phyloP scores from a whole-genome alignment of 1,140 invertebrate species.

The Euborellia annulipes region DNA sequence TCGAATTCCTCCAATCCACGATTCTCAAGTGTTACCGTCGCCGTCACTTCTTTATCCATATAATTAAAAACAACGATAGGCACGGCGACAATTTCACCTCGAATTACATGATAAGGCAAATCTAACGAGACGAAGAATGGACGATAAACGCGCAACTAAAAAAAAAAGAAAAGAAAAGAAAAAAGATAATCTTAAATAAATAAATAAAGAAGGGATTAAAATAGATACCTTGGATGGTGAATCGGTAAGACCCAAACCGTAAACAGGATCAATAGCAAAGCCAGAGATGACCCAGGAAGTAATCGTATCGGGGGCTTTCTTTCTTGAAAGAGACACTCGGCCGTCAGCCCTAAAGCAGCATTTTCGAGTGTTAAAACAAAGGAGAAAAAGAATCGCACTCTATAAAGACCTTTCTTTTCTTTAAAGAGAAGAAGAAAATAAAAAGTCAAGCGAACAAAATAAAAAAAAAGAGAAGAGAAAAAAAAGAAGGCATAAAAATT shows the following conservation, averaged over 20 bases:
- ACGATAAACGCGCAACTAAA: constrained; percentile 63
- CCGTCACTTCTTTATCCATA: constrained; percentile 55
- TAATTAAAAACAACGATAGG: constrained; percentile 90
- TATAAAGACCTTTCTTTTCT: no score
- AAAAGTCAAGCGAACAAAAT: no score
- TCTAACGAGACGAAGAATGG: constrained; percentile 76
- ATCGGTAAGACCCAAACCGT: constrained; percentile 69
- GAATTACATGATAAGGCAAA: constrained; percentile 77
- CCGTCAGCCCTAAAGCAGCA: constrained; percentile 35
- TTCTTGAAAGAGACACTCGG: constrained; percentile 26
- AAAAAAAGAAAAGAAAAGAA: constrained; percentile 6
- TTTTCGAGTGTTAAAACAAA: no score
- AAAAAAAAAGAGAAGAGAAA: no score
- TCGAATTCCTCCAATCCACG: constrained; percentile 57
- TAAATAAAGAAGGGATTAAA: not conserved
- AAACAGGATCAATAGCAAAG: constrained; percentile 71
- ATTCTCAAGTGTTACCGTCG: constrained; percentile 75
- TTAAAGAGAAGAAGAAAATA: not conserved
- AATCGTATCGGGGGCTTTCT: constrained; percentile 68
- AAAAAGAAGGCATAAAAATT: no score
- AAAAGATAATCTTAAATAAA: not conserved
- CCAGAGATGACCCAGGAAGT: constrained; percentile 86
- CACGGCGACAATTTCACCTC: constrained; percentile 78
- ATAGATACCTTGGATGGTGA: constrained; percentile 42
- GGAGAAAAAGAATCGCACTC: not conserved